Percentiles rank a stretch among this genome's conserved stretches.
phyloP scores from a whole-genome alignment of 2,113 vertebrate genomes.

The Onychorhynchus coronatus region DNA sequence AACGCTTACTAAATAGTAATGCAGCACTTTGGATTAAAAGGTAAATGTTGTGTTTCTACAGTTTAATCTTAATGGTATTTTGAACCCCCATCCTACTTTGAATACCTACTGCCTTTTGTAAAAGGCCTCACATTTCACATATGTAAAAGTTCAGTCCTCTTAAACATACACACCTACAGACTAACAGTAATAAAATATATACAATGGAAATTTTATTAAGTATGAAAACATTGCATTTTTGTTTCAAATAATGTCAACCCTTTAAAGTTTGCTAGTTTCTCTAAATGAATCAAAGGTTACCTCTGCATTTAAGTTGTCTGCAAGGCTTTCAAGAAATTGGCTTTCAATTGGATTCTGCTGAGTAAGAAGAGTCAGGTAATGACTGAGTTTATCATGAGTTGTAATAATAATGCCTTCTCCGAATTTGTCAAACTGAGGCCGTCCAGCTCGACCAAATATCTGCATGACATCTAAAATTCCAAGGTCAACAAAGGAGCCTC shows the following conservation, averaged over 20 bases:
- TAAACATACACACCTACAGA: background rate
- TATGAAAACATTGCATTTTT: background rate
- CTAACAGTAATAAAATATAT: background rate
- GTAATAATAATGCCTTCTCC: conserved; percentile 97
- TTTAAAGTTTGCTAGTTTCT: background rate
- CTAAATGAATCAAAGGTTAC: conserved; percentile 65
- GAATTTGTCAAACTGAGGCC: conserved; percentile 95
- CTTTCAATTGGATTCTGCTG: conserved; percentile 99
- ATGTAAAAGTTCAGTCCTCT: background rate
- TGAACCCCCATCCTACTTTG: background rate
- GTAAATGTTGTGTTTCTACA: background rate
- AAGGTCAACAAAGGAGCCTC: conserved; percentile 94
- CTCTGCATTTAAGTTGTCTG: conserved; percentile 97
- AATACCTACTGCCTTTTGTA: background rate
- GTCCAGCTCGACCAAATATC: conserved; percentile 96
- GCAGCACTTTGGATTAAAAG: background rate
- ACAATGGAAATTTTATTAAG: background rate
- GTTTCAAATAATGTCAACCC: background rate
- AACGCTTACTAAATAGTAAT: background rate
- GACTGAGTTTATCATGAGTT: conserved; percentile 95
- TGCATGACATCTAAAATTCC: conserved; percentile 99
- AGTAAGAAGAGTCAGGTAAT: conserved; percentile 95
- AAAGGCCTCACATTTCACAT: background rate
- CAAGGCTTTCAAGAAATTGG: conserved; percentile 91
- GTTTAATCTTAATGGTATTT: background rate